These are phyloP conservation scores for Isaurus tuberculatus DNA, from an alignment of 92 coral and sea anemone genomes.

Conservation along the genomic window DNA sequence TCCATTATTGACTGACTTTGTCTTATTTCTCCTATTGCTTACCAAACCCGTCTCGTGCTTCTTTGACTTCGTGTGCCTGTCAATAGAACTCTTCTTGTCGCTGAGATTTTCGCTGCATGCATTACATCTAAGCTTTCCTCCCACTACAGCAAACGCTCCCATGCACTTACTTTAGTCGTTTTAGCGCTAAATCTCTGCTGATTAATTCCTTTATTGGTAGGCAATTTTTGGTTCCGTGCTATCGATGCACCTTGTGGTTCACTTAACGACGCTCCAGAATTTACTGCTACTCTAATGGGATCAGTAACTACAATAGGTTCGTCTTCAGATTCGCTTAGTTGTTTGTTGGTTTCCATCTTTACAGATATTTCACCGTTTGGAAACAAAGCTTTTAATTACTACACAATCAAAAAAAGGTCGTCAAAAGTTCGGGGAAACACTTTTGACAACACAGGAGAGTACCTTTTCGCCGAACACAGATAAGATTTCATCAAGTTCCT, in stretches of 20 bases:
- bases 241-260: slow-evolving; percentile 40
- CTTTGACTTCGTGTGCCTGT: slow-evolving; percentile 57
- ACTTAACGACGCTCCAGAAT: slow-evolving; percentile 63
- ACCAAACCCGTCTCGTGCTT: slow-evolving; percentile 53
- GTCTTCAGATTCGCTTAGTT: slow-evolving; percentile 55
- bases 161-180: slow-evolving; percentile 55
- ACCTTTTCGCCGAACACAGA: no score
- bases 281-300: slow-evolving; percentile 57
- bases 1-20: slow-evolving; percentile 31
- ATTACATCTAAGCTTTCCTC: no score
- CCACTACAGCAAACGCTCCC: slow-evolving; percentile 59
- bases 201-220: slow-evolving; percentile 46
- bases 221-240: slow-evolving; percentile 51
- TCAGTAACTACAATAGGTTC: slow-evolving; percentile 41
- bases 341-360: slow-evolving; percentile 43
- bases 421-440: no score
- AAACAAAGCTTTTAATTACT: slow-evolving; percentile 34
- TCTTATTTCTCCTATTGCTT: slow-evolving; percentile 37
- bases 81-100: slow-evolving; percentile 53
- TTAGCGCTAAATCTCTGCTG: slow-evolving; percentile 54
- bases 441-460: no score
- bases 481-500: no score
- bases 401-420: slow-evolving; percentile 22
- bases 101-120: slow-evolving; percentile 35
- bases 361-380: slow-evolving; percentile 43